Evolutionary conservation across 2,113 vertebrate genomes (phyloP).

Genomic region (Cynopterus brachyotis): DNA sequence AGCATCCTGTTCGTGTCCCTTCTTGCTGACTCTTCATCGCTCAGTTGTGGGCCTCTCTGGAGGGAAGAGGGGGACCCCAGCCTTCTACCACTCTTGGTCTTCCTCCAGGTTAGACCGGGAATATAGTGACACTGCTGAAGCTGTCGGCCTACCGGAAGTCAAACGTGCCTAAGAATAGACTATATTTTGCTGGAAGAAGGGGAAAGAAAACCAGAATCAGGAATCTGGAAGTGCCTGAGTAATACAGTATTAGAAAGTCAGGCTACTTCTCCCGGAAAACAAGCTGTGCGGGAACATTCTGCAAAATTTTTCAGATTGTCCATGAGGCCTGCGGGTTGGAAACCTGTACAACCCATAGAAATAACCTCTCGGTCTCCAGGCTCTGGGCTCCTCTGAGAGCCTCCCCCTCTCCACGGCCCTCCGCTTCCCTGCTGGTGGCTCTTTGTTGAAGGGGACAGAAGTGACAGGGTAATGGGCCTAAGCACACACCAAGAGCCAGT

Average conservation of each 20-base stretch:
- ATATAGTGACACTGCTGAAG: neutral
- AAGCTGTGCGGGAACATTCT: neutral
- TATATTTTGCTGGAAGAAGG: neutral
- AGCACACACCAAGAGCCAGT: neutral
- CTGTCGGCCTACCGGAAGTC: neutral
- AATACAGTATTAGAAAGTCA: neutral
- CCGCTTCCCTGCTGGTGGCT: neutral
- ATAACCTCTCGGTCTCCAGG: neutral
- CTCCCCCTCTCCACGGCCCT: rapidly evolving
- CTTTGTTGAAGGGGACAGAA: neutral
- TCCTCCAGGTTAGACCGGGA: neutral
- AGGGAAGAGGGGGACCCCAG: neutral
- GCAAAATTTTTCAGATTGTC: neutral
- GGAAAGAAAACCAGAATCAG: neutral
- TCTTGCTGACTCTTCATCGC: neutral
- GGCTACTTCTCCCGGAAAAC: neutral
- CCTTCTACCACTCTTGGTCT: neutral
- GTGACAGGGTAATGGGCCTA: neutral
- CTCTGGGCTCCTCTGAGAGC: neutral
- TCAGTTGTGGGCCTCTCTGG: neutral
- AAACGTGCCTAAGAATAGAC: rapidly evolving
- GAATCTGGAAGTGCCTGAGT: neutral
- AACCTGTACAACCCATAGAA: rapidly evolving
- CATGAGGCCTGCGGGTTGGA: neutral
- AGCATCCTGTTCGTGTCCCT: neutral